Conservation (phyloP, 2,113 vertebrate species). For the Muntiacus reevesi region DNA sequence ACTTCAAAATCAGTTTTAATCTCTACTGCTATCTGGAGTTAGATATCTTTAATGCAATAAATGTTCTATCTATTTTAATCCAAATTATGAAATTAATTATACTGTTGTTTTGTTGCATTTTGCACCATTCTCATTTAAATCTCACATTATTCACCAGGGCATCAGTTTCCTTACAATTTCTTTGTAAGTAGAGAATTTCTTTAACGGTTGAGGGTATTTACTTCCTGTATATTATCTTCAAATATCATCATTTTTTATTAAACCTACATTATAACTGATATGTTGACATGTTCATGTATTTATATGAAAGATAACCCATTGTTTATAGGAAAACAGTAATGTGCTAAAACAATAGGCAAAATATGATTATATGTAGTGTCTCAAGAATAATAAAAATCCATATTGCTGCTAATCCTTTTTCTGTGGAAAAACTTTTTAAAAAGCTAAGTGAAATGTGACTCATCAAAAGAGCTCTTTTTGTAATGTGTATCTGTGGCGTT, state of each 20-base stretch:
- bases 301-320: neutral
- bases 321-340: neutral
- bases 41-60: neutral
- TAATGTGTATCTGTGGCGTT: neutral
- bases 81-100: neutral
- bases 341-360: slow-evolving; percentile 1
- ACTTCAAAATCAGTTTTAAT: slow-evolving; percentile 10
- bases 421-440: neutral
- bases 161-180: neutral
- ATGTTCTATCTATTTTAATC: neutral
- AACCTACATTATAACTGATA: neutral
- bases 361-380: neutral
- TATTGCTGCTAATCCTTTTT: neutral
- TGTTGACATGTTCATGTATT: neutral
- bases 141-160: neutral
- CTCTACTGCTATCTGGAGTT: neutral
- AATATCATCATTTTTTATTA: neutral
- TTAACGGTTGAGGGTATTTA: neutral
- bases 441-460: neutral
- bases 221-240: neutral
- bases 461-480: neutral
- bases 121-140: slow-evolving; percentile 2
- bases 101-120: neutral
- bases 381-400: neutral
- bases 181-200: neutral